Base-by-base conservation (phyloP, 2,797 vertebrate genomes). In the Pseudopleuronectes americanus region DNA sequence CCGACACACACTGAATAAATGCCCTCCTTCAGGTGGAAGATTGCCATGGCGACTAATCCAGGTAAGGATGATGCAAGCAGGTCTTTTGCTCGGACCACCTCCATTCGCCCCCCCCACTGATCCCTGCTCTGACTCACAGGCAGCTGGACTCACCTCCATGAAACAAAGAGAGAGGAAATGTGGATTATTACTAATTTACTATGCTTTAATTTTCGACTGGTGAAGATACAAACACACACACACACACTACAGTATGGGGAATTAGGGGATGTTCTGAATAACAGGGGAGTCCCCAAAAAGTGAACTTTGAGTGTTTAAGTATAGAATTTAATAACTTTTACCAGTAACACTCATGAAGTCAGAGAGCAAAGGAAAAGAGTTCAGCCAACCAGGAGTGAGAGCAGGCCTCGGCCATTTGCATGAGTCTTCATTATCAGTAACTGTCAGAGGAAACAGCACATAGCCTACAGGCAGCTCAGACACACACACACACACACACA, bases 21-120 rank as follows among this genome's bases (percentile, higher is more conserved):
- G 90, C 58, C 85, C 87, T 89, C 78, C 86, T 92, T 81, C 89
- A 92, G 89, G 84, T 90, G 91, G 92, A 89, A 85, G 68, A 90
- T 89, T 91, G 71, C 93, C 87, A 83, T 93, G 87, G 94, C 78
- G 77, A 95, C 92, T 94, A 95, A 95, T 95, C 93, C 94, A 90
- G 79, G 87, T 86, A 76, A 81, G 85, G 90, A 90, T 90, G 91
- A 92, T 89, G 90, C 77, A 90, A 92, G 88, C 84, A 55, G 87
- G 93, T 92, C 93, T 94, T 94, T 93, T 95, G 94, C 87, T 92
- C 79, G 6, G 26, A 23, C 56, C 61, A 59, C 83, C 86, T 91
- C 85, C 87, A 71, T 77, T 90, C 82, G 62, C 64, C 84, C 80
- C 65, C 84, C 80, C 43, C 41, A 0, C 51, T 83, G 82, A 77